phyloP scores from a whole-genome alignment of 2,888 invertebrate species.

The Acanthopleura granulata region DNA sequence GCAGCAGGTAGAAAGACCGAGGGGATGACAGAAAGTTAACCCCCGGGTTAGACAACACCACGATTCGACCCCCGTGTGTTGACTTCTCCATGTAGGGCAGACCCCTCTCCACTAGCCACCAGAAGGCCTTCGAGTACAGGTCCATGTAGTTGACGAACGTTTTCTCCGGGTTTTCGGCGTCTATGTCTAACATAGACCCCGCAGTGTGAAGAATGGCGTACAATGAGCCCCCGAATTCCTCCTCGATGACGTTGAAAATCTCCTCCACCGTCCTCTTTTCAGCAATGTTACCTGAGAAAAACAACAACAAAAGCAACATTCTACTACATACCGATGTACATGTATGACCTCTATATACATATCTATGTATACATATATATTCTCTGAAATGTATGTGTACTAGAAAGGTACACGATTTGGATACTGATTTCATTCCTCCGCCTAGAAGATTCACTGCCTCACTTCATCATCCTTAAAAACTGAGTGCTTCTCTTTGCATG shows the following conservation, averaged over 20 bases:
- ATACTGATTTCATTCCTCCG: too few relatives aligned
- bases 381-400: too few relatives aligned
- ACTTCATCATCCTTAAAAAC: too few relatives aligned
- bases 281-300: neutral
- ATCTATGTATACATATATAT: too few relatives aligned
- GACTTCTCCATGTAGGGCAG: conserved; percentile 5
- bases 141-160: neutral
- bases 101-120: neutral
- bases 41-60: neutral
- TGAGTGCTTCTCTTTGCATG: too few relatives aligned
- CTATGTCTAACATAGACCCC: neutral
- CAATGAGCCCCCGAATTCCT: neutral
- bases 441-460: too few relatives aligned
- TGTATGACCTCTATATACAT: too few relatives aligned
- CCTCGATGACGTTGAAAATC: neutral
- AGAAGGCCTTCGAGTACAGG: neutral
- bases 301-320: neutral
- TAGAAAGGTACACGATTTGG: too few relatives aligned
- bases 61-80: neutral
- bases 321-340: too few relatives aligned
- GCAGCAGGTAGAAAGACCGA: neutral
- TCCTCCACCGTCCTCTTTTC: neutral
- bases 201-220: conserved; percentile 1
- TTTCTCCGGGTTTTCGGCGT: neutral
- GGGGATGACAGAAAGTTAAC: neutral